phyloP scores from a whole-genome alignment of 2,888 invertebrate species.

The Nomada fabriciana region DNA sequence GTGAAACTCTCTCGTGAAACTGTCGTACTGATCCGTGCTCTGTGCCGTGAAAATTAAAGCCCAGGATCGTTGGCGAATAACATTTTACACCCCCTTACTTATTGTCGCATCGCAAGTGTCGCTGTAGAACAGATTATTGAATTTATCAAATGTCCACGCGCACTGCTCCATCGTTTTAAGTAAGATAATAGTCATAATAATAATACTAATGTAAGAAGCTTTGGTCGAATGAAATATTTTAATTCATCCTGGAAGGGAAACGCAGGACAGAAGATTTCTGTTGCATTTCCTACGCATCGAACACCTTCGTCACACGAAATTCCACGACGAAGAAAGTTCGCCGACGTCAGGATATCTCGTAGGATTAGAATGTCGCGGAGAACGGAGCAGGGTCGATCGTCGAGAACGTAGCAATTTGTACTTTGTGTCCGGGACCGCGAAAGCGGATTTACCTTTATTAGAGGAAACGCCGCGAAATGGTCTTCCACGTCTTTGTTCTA shows the following conservation, averaged over 20 bases:
- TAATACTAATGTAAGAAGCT: too few relatives aligned
- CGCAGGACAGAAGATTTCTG: too few relatives aligned
- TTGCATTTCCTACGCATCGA: too few relatives aligned
- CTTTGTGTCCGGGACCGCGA: slow-evolving; percentile 22
- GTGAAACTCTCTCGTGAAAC: slow-evolving; percentile 40
- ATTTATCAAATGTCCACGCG: too few relatives aligned
- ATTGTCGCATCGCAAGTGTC: not conserved
- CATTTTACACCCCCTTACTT: not conserved
- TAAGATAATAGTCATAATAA: too few relatives aligned
- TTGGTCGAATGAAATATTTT: too few relatives aligned
- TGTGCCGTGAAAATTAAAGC: slow-evolving; percentile 5
- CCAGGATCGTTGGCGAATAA: not conserved
- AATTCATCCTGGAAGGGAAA: too few relatives aligned
- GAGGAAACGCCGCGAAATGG: slow-evolving; percentile 4
- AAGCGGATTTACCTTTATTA: slow-evolving; percentile 43
- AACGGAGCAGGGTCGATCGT: slow-evolving; percentile 32
- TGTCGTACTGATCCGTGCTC: not conserved
- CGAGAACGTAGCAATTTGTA: slow-evolving; percentile 36
- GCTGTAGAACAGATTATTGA: not conserved
- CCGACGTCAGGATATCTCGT: not conserved
- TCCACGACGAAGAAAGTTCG: not conserved
- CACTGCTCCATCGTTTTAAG: too few relatives aligned
- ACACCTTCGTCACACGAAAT: not conserved
- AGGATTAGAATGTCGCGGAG: slow-evolving; percentile 31
- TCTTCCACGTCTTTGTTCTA: slow-evolving; percentile 9